A percentile compares a stretch with the other conserved stretches of the same genome.
Evolutionary conservation across 1,140 invertebrate genomes (phyloP).

Genomic region (Parapsyche elsis): DNA sequence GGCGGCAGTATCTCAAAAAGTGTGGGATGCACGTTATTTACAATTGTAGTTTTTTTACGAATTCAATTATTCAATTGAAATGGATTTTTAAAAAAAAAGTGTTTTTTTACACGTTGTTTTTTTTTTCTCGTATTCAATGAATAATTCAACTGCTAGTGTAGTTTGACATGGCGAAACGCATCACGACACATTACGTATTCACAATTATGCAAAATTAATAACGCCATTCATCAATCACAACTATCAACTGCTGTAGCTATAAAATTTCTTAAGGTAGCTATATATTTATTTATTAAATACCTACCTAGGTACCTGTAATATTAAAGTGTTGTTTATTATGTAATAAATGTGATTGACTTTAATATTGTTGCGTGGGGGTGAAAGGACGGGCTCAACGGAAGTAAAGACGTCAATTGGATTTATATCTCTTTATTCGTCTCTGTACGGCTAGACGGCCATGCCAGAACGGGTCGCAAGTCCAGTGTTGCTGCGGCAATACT

Average conservation of each 20-base stretch:
- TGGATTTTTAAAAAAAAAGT: background rate
- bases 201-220: background rate
- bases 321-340: background rate
- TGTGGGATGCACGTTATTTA: slow-evolving; percentile 11
- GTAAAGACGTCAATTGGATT: too few relatives aligned
- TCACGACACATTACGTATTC: background rate
- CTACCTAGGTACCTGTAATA: too few relatives aligned
- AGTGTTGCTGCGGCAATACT: too few relatives aligned
- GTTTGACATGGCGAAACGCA: background rate
- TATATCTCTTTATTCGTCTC: too few relatives aligned
- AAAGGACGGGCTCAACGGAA: too few relatives aligned
- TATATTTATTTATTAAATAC: too few relatives aligned
- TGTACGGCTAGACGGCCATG: too few relatives aligned
- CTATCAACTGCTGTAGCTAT: background rate
- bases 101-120: background rate
- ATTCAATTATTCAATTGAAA: background rate
- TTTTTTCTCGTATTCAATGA: background rate
- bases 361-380: too few relatives aligned
- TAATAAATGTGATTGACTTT: too few relatives aligned
- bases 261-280: too few relatives aligned
- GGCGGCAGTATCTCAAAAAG: background rate
- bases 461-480: too few relatives aligned
- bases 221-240: slow-evolving; percentile 9
- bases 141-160: background rate
- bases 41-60: background rate